Base-by-base conservation (phyloP, 2,797 vertebrate genomes). In the Amblyopsis hoosieri region DNA sequence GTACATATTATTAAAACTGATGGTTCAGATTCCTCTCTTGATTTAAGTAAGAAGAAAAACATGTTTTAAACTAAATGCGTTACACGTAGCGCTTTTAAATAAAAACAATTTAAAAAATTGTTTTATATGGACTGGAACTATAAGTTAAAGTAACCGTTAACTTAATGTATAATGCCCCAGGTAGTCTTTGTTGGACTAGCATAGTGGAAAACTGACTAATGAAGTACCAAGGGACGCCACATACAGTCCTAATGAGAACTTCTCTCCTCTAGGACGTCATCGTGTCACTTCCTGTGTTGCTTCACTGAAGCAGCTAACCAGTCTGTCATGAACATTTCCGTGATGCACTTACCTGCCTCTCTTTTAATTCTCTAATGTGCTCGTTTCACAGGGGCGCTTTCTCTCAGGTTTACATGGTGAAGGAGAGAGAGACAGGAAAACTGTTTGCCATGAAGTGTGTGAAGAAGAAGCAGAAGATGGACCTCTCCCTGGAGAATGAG, bases 371-470 rank as follows among this genome's bases (percentile, higher is more conserved):
- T 47, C 29, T 14, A 10, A 14, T 54, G 42, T 66, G 64, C 54
- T 11, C 59, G 1, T 23, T 63, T 9, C 49, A 53, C 85, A 99
- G 97, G 47, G 97, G 97, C 1, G 97, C 97, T 0, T 99, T 99
- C 85, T 97, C 97, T 0, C 96, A 99, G 68, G 97, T 99, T 11
- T 98, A 92, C 91, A 94, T 99, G 83, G 97, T 98, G 85, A 98
- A 95, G 78, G 96, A 99, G 75, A 95, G 93, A 71, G 92, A 94
- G 81, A 96, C 97, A 0, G 95, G 95, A 0, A 95, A 98, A 75
- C 87, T 86, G 60, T 97, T 94, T 42, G 97, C 97, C 51, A 92
- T 99, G 85, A 99, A 99, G 71, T 99, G 97, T 70, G 94, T 99
- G 82, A 98, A 98, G 90, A 99, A 98, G 85, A 93, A 93, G 57